Conservation (phyloP, 2,888 invertebrate genomes). For the Byasa hedistus region DNA sequence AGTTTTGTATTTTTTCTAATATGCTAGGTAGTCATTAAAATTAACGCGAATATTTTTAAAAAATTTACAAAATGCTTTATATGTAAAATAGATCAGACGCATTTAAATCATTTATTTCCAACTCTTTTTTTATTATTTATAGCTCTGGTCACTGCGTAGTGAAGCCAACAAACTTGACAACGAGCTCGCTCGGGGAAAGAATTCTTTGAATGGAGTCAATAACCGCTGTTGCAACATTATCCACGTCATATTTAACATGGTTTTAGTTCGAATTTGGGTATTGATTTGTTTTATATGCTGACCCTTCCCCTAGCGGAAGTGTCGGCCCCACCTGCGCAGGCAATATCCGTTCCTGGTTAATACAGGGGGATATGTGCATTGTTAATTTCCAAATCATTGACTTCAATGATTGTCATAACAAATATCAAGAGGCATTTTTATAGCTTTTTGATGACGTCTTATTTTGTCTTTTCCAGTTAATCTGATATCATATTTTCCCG, state of each 20-base stretch:
- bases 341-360: conserved; percentile 39
- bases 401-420: conserved; percentile 10
- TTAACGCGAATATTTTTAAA: background rate
- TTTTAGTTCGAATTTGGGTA: conserved; percentile 44
- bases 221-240: conserved; percentile 6
- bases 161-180: conserved; percentile 9
- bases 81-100: background rate
- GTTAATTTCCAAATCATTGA: conserved; percentile 24
- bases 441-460: background rate
- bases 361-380: conserved; percentile 20
- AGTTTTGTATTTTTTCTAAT: too few species aligned
- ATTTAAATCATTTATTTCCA: conserved; percentile 6
- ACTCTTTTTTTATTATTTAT: conserved; percentile 5
- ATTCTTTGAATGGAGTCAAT: conserved; percentile 14
- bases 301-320: conserved; percentile 59
- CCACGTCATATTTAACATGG: conserved; percentile 36
- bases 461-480: background rate
- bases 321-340: conserved; percentile 48
- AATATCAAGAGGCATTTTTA: conserved; percentile 11
- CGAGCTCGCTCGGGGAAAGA: conserved; percentile 3
- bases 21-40: background rate
- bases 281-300: conserved; percentile 46
- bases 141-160: background rate
- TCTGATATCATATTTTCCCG: too few species aligned
- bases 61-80: background rate